Evolutionary conservation across 1,140 invertebrate species (phyloP), one percentile per base, ranked within the genome.

Genomic region (Pristionchus pacificus): DNA sequence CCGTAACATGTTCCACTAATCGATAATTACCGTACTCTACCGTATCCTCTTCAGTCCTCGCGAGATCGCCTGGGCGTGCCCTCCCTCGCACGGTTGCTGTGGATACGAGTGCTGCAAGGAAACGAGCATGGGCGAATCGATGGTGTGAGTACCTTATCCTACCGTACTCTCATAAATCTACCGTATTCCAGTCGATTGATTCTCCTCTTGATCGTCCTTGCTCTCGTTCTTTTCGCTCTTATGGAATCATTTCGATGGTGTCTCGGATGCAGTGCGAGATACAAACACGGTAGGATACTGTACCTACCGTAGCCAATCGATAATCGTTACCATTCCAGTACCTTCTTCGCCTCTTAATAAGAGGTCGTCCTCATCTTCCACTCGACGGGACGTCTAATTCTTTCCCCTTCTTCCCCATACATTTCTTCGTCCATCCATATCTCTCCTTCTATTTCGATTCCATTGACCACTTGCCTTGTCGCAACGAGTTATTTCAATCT

Each of bases 21-120:
- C 6, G 38, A 49, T 49, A 49, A 49, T 49, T 49, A n/a, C n/a
- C n/a, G n/a, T n/a, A n/a, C n/a, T n/a, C n/a, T n/a, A n/a, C n/a
- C n/a, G n/a, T n/a, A n/a, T n/a, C n/a, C n/a, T 49, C 38, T 49
- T 49, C 19, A 49, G 38, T 10, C 67, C 67, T 19, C 61, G 27
- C 6, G 67, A 69, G 31, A 69, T 69, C 3, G 67, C 55, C n/a
- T 69, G 59, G n/a, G 28, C 13, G n/a, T 69, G 67, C 29, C 1
- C 28, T 29, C 19, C 15, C 10, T 49, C n/a, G 6, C 49, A 69
- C 19, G 58, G 24, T 14, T 69, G 67, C 30, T 68, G 61, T 69
- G 67, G 67, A 25, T 69, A 55, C 58, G 67, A 69, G 15, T 69
- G 67, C 31, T 69, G 61, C 27, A 6, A 15, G 27, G 67, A 69